A percentile compares a stretch with the other conserved stretches of the same genome.
These are phyloP conservation scores for Chorisops tibialis DNA, from an alignment of 2,888 invertebrate species.

Conservation along the genomic window DNA sequence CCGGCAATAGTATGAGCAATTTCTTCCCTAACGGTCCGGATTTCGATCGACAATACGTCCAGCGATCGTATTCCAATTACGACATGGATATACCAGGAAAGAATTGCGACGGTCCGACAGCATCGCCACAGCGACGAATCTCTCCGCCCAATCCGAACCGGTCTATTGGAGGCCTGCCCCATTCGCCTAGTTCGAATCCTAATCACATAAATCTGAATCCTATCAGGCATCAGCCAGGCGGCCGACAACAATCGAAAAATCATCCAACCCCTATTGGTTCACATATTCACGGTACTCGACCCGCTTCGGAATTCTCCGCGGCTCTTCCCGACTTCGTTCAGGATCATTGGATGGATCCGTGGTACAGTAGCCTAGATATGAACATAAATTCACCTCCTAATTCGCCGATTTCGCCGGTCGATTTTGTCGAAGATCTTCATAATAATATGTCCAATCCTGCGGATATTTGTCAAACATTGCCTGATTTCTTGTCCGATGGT, in stretches of 20 bases:
- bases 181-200: background rate
- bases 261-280: slow-evolving; percentile 23
- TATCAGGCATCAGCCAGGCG: background rate
- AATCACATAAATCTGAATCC: slow-evolving; percentile 3
- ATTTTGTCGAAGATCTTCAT: slow-evolving; percentile 41
- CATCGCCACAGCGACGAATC: slow-evolving; percentile 28
- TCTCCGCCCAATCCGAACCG: slow-evolving; percentile 2
- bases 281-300: slow-evolving; percentile 31
- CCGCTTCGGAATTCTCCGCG: slow-evolving; percentile 40
- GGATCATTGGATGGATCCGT: slow-evolving; percentile 79
- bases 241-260: slow-evolving; percentile 19
- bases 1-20: slow-evolving; percentile 3
- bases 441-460: slow-evolving; percentile 14
- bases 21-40: slow-evolving; percentile 29
- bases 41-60: slow-evolving; percentile 41
- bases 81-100: slow-evolving; percentile 44
- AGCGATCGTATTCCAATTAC: slow-evolving; percentile 51
- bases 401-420: slow-evolving; percentile 41
- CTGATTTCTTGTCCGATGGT: slow-evolving; percentile 70
- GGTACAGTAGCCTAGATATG: slow-evolving; percentile 46
- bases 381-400: slow-evolving; percentile 47
- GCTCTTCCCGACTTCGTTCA: slow-evolving; percentile 83
- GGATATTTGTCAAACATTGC: slow-evolving; percentile 54
- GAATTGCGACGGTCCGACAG: slow-evolving; percentile 15
- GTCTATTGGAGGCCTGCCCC: background rate